Evolutionary conservation across 1,140 invertebrate genomes (phyloP), one percentile per base, ranked within the genome.

Genomic region (Bombus cullumanus): DNA sequence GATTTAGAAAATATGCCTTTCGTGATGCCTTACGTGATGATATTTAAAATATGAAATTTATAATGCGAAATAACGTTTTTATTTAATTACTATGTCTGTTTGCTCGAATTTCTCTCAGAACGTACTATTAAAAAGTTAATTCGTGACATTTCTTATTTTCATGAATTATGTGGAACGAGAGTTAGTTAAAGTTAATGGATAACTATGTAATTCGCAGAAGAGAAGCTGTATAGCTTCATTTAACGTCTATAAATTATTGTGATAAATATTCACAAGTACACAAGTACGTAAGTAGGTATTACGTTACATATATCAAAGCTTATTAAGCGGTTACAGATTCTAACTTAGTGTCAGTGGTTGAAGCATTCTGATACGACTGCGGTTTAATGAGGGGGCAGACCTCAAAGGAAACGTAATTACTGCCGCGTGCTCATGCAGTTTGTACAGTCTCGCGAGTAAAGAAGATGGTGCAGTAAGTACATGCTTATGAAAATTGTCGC

Each of bases 371-470:
- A 64, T 64, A 64, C 62, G n/a, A 64, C 28, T 64, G 62, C 13
- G 62, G 28, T 64, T n/a, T 64, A 64, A 64, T 15, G 28, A 64
- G 62, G n/a, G 62, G n/a, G 57, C 12, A 15, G 62, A 13, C n/a
- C 62, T 64, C 62, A 64, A 64, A 64, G 62, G 62, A 64, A 64
- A 64, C 62, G 13, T 31, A 64, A 64, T 64, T 64, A 64, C 62
- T 64, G 62, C 62, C n/a, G 5, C n/a, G n/a, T n/a, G 28, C 62
- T 64, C 18, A 53, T 53, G 47, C 47, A 53, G 47, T 53, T 53
- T 53, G 47, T 53, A 53, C 47, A 53, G 18, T 64, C n/a, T 6
- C 62, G 1, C n/a, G 4, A 64, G 28, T n/a, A n/a, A 64, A n/a
- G 62, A 64, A 64, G 57, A 31, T 4, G 4, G 62, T 15, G 62